Evolutionary conservation across 2,888 invertebrate genomes (phyloP), one percentile per base, ranked within the genome.

Genomic region (Pegoplata infirma): DNA sequence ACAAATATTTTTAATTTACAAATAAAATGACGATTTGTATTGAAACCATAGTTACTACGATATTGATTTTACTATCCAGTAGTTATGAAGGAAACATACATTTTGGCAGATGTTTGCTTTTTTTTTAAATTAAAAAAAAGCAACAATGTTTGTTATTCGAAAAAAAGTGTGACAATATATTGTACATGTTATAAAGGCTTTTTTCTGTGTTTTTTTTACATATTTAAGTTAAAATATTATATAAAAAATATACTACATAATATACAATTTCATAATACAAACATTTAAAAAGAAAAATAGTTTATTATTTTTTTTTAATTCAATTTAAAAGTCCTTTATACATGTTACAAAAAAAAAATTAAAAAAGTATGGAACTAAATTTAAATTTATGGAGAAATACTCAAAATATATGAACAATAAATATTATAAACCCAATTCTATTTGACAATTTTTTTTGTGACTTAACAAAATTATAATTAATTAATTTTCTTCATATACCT

Each of bases 281-380:
- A 36, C n/a, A 36, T n/a, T n/a, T n/a, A 36, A 36, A 40, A n/a
- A n/a, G n/a, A 40, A 5, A 2, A 40, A 25, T 25, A 25, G n/a
- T n/a, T n/a, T n/a, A n/a, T n/a, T n/a, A n/a, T n/a, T n/a, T n/a
- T n/a, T n/a, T 25, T 25, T 25, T 6, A 40, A 40, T 40, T 40
- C n/a, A 40, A 40, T 40, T 40, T 2, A n/a, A 12, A 40, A 40
- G n/a, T 40, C 36, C 36, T 40, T 40, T 40, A 40, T 4, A 40
- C 36, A 40, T 40, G 4, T 4, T 40, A 56, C 56, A 44, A 55
- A 55, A 47, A 56, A 6, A 28, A 46, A 23, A 23, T 47, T 36
- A 10, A 19, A 21, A 53, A 59, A 55, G 12, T 32, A 32, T 32
- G 8, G 12, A 23, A 32, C 10, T 32, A 32, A 32, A n/a, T n/a